Conservation (phyloP, 1,140 invertebrate genomes). For the Drosophila sucinea region DNA sequence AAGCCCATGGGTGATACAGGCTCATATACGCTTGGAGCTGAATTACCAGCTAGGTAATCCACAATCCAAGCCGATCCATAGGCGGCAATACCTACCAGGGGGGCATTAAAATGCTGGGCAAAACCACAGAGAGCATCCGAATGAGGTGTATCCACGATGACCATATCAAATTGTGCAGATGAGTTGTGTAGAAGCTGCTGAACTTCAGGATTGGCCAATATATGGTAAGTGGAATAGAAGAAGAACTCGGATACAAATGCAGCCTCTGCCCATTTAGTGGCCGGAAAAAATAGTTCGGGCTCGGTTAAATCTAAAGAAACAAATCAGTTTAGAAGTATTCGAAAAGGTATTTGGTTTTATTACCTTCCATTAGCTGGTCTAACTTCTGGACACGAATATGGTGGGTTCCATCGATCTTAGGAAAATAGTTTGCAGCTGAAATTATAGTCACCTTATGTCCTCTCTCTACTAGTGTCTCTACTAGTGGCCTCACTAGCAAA, state of each 20-base stretch:
- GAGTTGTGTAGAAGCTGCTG: conserved; percentile 48
- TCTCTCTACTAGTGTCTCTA: conserved; percentile 28
- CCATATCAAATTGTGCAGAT: conserved; percentile 54
- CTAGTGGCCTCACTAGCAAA: conserved; percentile 39
- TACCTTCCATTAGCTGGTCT: conserved; percentile 39
- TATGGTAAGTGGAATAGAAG: conserved; percentile 31
- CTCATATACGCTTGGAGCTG: conserved; percentile 72
- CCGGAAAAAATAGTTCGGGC: no score
- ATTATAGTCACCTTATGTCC: conserved; percentile 60
- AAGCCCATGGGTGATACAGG: conserved; percentile 66
- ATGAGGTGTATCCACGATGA: conserved; percentile 62
- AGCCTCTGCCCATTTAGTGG: conserved; percentile 50
- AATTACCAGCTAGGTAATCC: conserved; percentile 62
- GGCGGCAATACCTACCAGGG: conserved; percentile 59
- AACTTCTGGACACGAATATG: conserved; percentile 56
- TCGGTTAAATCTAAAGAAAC: background rate
- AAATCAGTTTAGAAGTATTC: background rate
- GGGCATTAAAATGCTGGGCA: conserved; percentile 62
- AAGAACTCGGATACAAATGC: conserved; percentile 29
- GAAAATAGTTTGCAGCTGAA: conserved; percentile 20
- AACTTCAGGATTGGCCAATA: conserved; percentile 49
- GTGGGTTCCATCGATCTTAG: conserved; percentile 45
- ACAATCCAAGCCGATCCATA: conserved; percentile 63
- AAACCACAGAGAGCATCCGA: conserved; percentile 68
- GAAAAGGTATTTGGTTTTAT: background rate